A percentile compares a stretch with the other conserved stretches of the same genome.
Evolutionary conservation across 2,113 vertebrate species (phyloP).

Genomic region (Podarcis muralis): DNA sequence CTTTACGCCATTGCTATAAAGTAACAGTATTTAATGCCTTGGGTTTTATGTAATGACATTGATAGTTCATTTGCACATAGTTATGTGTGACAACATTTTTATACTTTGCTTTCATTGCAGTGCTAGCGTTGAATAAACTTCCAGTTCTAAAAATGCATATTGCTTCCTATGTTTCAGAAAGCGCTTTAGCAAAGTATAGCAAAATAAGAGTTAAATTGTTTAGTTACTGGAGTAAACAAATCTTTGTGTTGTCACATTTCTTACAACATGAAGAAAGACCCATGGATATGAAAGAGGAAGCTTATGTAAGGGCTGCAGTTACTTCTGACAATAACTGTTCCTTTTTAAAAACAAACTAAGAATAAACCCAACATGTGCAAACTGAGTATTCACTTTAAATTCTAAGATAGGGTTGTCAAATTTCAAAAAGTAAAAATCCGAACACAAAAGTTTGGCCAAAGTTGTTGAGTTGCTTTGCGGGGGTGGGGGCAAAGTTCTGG

Average conservation of each 20-base stretch:
- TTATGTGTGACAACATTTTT: not conserved
- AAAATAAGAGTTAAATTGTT: too few species aligned
- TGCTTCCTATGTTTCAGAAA: not conserved
- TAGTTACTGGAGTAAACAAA: not conserved
- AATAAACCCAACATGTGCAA: not conserved
- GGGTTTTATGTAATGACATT: not conserved
- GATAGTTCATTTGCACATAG: not conserved
- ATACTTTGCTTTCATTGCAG: not conserved
- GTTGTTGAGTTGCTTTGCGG: too few species aligned
- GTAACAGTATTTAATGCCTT: not conserved
- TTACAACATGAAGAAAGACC: not conserved
- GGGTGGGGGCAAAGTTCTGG: too few species aligned
- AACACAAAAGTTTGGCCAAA: too few species aligned
- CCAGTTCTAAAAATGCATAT: not conserved
- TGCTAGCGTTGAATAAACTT: not conserved
- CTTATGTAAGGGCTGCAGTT: not conserved
- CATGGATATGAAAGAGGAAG: not conserved
- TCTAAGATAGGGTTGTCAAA: not conserved
- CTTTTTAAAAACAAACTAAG: too few species aligned
- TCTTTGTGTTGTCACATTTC: not conserved
- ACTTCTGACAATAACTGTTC: not conserved
- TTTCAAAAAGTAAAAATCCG: too few species aligned
- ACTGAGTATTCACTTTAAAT: not conserved
- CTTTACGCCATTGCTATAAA: conserved; percentile 21
- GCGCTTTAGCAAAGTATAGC: not conserved